phyloP scores from a whole-genome alignment of 1,140 invertebrate species.

The Panulirus ornatus region DNA sequence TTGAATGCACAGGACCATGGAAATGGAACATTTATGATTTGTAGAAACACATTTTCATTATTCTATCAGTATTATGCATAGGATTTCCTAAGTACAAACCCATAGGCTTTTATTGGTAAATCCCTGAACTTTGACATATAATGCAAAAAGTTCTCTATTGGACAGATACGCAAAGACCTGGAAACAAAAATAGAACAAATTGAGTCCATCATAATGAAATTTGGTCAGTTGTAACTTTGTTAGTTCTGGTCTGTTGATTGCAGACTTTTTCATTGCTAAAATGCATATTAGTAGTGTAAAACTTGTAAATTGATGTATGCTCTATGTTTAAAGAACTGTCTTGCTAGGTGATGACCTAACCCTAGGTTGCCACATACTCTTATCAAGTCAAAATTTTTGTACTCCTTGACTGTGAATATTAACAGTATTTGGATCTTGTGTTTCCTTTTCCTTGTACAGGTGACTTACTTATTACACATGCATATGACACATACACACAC shows the following conservation, averaged over 20 bases:
- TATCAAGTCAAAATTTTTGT: background rate
- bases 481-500: background rate
- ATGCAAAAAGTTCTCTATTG: too few species aligned
- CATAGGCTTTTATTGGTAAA: too few species aligned
- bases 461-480: background rate
- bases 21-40: too few species aligned
- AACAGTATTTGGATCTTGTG: background rate
- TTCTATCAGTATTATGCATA: too few species aligned
- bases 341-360: background rate
- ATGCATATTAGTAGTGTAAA: too few species aligned
- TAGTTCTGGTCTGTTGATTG: background rate
- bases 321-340: background rate
- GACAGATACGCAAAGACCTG: too few species aligned
- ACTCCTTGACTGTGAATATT: background rate
- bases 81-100: too few species aligned
- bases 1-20: too few species aligned
- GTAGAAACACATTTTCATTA: too few species aligned
- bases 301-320: background rate
- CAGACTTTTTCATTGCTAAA: too few species aligned
- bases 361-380: background rate
- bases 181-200: background rate
- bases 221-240: background rate
- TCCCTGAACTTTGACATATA: too few species aligned
- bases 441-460: background rate
- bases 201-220: background rate